These are phyloP conservation scores for Fistularia commersonii DNA, from an alignment of 2,797 vertebrate species.

Conservation along the genomic window DNA sequence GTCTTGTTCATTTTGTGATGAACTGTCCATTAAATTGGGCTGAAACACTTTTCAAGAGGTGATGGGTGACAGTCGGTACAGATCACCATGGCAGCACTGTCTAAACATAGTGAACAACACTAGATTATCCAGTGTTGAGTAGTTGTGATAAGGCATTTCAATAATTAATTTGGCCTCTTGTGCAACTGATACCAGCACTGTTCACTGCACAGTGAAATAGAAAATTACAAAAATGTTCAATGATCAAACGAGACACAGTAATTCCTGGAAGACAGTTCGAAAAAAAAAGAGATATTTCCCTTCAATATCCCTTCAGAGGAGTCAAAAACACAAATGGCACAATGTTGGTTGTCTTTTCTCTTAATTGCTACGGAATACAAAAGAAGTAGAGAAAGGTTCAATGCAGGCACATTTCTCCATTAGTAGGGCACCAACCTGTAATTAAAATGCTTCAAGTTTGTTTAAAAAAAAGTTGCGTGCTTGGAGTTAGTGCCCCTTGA, in stretches of 20 bases:
- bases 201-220: conserved; percentile 7
- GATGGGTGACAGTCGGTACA: conserved; percentile 4
- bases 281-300: conserved; percentile 54
- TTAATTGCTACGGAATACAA: conserved; percentile 59
- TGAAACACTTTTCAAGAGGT: conserved; percentile 32
- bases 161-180: conserved; percentile 35
- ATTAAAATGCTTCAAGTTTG: conserved; percentile 19
- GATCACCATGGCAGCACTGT: conserved; percentile 12
- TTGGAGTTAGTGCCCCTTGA: not conserved
- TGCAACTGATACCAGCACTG: conserved; percentile 19
- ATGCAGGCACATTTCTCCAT: conserved; percentile 65
- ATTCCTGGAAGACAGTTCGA: conserved; percentile 53
- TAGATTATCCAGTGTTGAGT: conserved; percentile 34
- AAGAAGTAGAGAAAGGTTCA: conserved; percentile 51
- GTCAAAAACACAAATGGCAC: conserved; percentile 63
- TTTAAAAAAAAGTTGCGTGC: conserved; percentile 10
- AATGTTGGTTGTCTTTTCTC: conserved; percentile 52
- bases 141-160: conserved; percentile 49
- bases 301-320: conserved; percentile 68
- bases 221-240: too few species aligned
- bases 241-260: not conserved
- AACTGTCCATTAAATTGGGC: too few species aligned
- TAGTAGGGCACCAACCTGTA: not conserved
- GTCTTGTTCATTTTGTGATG: too few species aligned
- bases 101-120: conserved; percentile 4